Base-by-base conservation (phyloP, 2,888 invertebrate genomes). In the Acronicta leporina region DNA sequence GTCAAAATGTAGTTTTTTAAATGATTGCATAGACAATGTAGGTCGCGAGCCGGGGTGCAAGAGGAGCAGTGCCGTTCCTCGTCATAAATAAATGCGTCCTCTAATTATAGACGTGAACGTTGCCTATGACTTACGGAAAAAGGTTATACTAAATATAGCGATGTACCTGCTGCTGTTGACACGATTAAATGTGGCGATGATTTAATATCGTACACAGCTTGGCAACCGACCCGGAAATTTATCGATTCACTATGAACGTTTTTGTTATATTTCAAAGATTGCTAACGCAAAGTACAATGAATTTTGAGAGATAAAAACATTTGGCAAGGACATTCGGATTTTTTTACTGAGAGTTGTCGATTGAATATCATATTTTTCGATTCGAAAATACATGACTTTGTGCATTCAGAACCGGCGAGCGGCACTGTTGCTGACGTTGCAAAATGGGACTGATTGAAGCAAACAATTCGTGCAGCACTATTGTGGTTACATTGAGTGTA, bases 11-110 rank as follows among this genome's bases (percentile, higher is more conserved):
- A n/a, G n/a, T n/a, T n/a, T n/a, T n/a, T n/a, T n/a, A 67, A 59
- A 66, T 52, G 51, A 60, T 48, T 67, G 64, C 52, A 72, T 63
- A 68, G 75, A 79, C 67, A 77, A 90, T 86, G 80, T 88, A 85
- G 89, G 90, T 89, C 89, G 86, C 83, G 85, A 79, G 82, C 85
- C 77, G 81, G 71, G 81, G 84, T 83, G 81, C 83, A 82, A 84
- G n/a, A n/a, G 86, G 83, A 86, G 80, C 59, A 48, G 62, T 43
- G 42, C 54, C 52, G 79, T 72, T 77, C 82, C 85, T 85, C 85
- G 82, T 80, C 82, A 80, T 86, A 85, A 87, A 89, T 87, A 86
- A 86, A 88, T 87, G 86, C 84, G 86, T 81, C 71, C 73, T 72
- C 86, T 87, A 87, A 88, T 89, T 87, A 87, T 87, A 87, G 83